Evolutionary conservation across 1,140 invertebrate genomes (phyloP), one percentile per base, ranked within the genome.

Genomic region (Listronotus oregonensis): DNA sequence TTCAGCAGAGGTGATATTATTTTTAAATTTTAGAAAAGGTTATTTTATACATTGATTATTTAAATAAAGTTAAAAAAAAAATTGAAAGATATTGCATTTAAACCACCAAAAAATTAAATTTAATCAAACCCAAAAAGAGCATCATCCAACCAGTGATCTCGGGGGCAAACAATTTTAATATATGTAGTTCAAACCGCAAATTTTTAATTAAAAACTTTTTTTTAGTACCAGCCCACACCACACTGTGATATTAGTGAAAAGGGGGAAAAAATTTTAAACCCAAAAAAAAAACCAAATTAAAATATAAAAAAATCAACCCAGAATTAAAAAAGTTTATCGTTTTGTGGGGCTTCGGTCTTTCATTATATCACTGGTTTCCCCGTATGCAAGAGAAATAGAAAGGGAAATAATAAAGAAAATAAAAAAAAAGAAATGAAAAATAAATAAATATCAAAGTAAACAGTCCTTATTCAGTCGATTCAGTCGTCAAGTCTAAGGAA

Each of bases 341-440:
- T 90, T 83, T 88, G 85, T 78, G 95, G 93, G 81, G 99, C 94
- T 89, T 97, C 82, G 91, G 91, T 84, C 97, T 89, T 99, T 99
- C 97, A 99, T 99, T 84, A 99, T 99, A 89, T 99, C 97, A 82
- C 99, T 97, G 75, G 97, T 94, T 85, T 95, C 90, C 89, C 99
- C 97, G 86, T 99, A 99, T 81, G 97, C 97, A 85, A 99, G 88
- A 77, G 97, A 99, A 87, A 99, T 99, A 83, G 97, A n/a, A 97
- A 79, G 97, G 97, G 81, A 98, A 92, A 94, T 96, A 71, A 18
- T 63, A 43, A 69, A 63, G 50, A 62, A 68, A 65, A 64, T 64
- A 66, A 74, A 66, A 46, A 58, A 57, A 27, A 68, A 61, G 59
- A 63, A 40, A 27, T 54, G 32, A 40, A 58, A 42, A 34, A 31